Base-by-base conservation (phyloP, 2,888 invertebrate genomes). In the Troilus luridus region DNA sequence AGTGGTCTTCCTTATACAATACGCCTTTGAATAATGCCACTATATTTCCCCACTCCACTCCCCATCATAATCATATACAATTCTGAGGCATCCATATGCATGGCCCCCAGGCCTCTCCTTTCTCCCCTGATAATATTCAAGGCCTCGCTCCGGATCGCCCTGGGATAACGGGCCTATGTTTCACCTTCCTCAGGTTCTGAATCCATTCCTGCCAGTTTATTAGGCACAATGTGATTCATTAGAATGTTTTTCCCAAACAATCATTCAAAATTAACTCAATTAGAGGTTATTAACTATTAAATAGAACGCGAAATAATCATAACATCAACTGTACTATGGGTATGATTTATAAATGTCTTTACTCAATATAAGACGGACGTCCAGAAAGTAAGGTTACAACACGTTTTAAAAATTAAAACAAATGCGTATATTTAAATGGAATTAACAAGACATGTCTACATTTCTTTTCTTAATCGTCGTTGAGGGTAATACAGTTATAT, bases 71-170 rank as follows among this genome's bases (percentile, higher is more conserved):
- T 85, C 85, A 85, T 85, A 85, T 85, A 85, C 85, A 58, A 85
- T 85, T 85, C n/a, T n/a, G 21, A 0, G n/a, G 56, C 85, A 85
- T 85, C 85, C 85, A 85, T 85, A 85, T 85, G 85, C 85, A 85
- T 85, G 85, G 85, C 54, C 12, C 11, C 64, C 41, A 41, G 41
- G 85, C 56, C 10, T 10, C 81, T 56, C 56, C 85, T 56, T 56
- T 56, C 12, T 21, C n/a, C n/a, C 19, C 85, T 58, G 54, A 85
- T 77, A 77, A 77, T 85, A 54, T 85, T 58, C 85, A 56, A 85
- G 85, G 56, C 85, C 56, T 67, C 56, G 12, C 85, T 41, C 56
- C 56, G 27, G 85, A 56, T 85, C 56, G 56, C n/a, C 2, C 11
- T 1, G 9, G 14, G 85, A 56, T 85, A 56, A 11, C 54, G n/a